Base-by-base conservation (phyloP, 2,888 invertebrate genomes). In the Panopea generosa region DNA sequence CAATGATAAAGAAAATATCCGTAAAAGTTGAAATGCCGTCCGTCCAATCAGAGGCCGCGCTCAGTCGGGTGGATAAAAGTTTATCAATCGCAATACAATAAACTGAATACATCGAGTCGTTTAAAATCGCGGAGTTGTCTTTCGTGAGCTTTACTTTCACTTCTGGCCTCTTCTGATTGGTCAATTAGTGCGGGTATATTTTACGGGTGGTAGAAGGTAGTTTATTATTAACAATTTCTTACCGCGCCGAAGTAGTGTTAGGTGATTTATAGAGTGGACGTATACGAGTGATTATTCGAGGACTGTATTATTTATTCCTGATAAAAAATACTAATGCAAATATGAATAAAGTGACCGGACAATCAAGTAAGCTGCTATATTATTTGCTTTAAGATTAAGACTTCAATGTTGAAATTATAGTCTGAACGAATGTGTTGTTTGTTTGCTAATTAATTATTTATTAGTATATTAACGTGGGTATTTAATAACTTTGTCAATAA, bases 341-440 rank as follows among this genome's bases (percentile, higher is more conserved):
- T 40, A 86, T 84, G 84, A 84, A 84, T 72, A 80, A 84, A 68
- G 82, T 84, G 20, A 65, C 82, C 16, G 86, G 84, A 68, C 84
- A 84, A 49, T 86, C 86, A 47, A 86, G 86, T 86, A 84, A 86
- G 86, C 9, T n/a, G n/a, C n/a, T n/a, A n/a, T n/a, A n/a, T n/a
- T n/a, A n/a, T n/a, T n/a, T n/a, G n/a, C n/a, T n/a, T n/a, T n/a
- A n/a, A n/a, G n/a, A n/a, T n/a, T n/a, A n/a, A n/a, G n/a, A n/a
- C n/a, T n/a, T n/a, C n/a, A n/a, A n/a, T n/a, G n/a, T n/a, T n/a
- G n/a, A n/a, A n/a, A n/a, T n/a, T n/a, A n/a, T n/a, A n/a, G n/a
- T n/a, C n/a, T n/a, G n/a, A n/a, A n/a, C n/a, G n/a, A n/a, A n/a
- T n/a, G n/a, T n/a, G n/a, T n/a, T n/a, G n/a, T n/a, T n/a, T n/a